A percentile compares a stretch with the other conserved stretches of the same genome.
These are phyloP conservation scores for Oreotrochilus melanogaster DNA, from an alignment of 2,113 vertebrate genomes.

Conservation along the genomic window DNA sequence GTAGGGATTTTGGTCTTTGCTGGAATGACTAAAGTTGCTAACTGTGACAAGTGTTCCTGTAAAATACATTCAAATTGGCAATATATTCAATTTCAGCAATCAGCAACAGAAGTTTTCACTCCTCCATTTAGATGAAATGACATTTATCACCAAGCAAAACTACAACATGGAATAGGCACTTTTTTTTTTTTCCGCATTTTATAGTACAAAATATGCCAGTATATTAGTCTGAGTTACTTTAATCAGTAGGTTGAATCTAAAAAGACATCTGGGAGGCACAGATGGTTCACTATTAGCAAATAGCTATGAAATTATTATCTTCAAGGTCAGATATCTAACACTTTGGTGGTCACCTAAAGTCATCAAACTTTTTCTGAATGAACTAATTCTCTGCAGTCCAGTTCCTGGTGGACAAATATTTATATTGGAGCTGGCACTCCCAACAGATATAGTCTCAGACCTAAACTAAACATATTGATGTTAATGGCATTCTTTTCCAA, in stretches of 20 bases:
- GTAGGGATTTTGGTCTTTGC: neutral
- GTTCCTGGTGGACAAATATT: neutral
- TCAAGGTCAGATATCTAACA: slow-evolving; percentile 4
- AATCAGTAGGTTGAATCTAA: neutral
- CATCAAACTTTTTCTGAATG: neutral
- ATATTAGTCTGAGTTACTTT: neutral
- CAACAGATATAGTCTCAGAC: neutral
- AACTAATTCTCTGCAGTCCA: neutral
- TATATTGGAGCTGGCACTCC: neutral
- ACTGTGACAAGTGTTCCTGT: neutral
- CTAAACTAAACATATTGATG: neutral
- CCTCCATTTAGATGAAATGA: slow-evolving; percentile 8
- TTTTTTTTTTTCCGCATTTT: neutral
- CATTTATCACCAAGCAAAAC: slow-evolving; percentile 19
- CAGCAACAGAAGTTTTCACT: slow-evolving; percentile 9
- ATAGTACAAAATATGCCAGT: neutral
- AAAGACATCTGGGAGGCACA: slow-evolving; percentile 42
- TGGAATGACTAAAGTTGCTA: neutral
- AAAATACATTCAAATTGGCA: neutral
- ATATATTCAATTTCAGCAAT: neutral
- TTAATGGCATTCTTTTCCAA: neutral
- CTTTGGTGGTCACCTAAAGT: neutral
- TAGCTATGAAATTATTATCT: neutral
- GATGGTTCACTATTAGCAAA: neutral
- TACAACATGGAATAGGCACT: neutral